These are phyloP conservation scores for Epizoanthus rinbou DNA, from an alignment of 92 coral and sea anemone species.

Conservation along the genomic window DNA sequence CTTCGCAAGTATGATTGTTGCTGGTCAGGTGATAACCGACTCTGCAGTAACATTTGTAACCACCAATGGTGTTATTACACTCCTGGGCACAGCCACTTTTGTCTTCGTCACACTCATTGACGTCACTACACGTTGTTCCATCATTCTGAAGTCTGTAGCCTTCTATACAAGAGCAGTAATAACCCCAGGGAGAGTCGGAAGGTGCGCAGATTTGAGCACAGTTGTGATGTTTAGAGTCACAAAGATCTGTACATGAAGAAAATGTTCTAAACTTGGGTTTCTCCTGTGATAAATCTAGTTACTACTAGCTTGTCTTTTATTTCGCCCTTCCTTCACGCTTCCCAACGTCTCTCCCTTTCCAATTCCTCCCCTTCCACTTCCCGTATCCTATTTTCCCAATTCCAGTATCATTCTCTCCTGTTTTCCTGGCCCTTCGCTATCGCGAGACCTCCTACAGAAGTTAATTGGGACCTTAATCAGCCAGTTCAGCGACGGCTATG, in stretches of 20 bases:
- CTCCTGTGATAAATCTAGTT: neutral
- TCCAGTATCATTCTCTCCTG: too few relatives aligned
- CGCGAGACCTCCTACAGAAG: too few relatives aligned
- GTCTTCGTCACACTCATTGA: slow-evolving; percentile 41
- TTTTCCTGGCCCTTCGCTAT: too few relatives aligned
- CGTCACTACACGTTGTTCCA: slow-evolving; percentile 25
- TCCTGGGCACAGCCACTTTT: slow-evolving; percentile 20
- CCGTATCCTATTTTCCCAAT: too few relatives aligned
- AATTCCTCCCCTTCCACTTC: too few relatives aligned
- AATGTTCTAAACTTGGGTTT: neutral
- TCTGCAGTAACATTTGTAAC: slow-evolving; percentile 30
- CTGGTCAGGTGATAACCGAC: slow-evolving; percentile 25
- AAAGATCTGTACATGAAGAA: slow-evolving; percentile 18
- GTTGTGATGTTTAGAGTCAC: slow-evolving; percentile 5
- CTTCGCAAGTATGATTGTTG: slow-evolving; percentile 16
- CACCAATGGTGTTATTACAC: slow-evolving; percentile 15
- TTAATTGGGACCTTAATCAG: too few relatives aligned
- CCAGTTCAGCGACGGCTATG: too few relatives aligned
- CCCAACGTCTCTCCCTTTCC: too few relatives aligned
- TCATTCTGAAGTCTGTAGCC: slow-evolving; percentile 20
- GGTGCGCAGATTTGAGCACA: slow-evolving; percentile 25
- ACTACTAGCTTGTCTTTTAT: neutral
- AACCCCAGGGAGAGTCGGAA: slow-evolving; percentile 20
- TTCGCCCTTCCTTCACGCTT: neutral
- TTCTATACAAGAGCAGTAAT: slow-evolving; percentile 10